Evolutionary conservation across 2,113 vertebrate genomes (phyloP).

Genomic region (Carlito syrichta): DNA sequence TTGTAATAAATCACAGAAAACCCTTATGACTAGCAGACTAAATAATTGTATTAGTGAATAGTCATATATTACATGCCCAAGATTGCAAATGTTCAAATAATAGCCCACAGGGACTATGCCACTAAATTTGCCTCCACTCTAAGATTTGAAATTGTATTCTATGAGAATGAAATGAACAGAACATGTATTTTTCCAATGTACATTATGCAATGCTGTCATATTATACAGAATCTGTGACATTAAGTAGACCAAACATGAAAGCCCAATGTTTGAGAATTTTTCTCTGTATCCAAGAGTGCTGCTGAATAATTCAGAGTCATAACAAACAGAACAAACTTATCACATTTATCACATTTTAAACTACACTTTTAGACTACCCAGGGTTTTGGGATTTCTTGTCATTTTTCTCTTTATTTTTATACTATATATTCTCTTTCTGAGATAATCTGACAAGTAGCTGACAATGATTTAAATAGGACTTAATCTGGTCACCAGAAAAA

Average conservation of each 20-base stretch:
- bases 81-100: background rate
- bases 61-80: background rate
- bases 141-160: background rate
- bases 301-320: conserved; percentile 12
- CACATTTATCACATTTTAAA: conserved; percentile 23
- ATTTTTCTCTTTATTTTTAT: background rate
- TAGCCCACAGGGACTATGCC: background rate
- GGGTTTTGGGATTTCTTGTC: background rate
- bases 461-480: conserved; percentile 69
- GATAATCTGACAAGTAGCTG: conserved; percentile 31
- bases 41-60: background rate
- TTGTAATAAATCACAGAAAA: background rate
- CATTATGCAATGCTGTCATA: background rate
- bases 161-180: background rate
- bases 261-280: background rate
- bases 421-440: background rate
- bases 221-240: conserved; percentile 32
- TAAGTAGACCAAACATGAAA: conserved; percentile 29
- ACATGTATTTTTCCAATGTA: background rate
- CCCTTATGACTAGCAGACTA: background rate
- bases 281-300: background rate
- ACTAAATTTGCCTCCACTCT: background rate
- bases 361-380: conserved; percentile 10
- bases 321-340: background rate
- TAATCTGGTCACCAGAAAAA: conserved; percentile 47